phyloP scores from a whole-genome alignment of 2,888 invertebrate species.

The Campoletis raptor region DNA sequence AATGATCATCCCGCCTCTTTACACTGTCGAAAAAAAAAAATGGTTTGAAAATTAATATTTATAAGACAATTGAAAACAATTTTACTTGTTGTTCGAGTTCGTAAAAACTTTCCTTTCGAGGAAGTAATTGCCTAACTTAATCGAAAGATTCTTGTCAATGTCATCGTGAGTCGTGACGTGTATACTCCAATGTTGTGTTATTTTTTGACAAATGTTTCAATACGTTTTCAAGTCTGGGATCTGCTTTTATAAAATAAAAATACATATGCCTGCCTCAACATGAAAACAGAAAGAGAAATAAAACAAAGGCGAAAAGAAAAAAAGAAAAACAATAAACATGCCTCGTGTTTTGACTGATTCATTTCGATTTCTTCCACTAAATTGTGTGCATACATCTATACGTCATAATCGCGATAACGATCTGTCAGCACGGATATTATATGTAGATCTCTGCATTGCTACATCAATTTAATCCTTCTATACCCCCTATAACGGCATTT shows the following conservation, averaged over 20 bases:
- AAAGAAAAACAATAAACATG: conserved; percentile 36
- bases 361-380: conserved; percentile 36
- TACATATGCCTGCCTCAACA: conserved; percentile 35
- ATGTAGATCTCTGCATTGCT: conserved; percentile 25
- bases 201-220: conserved; percentile 58
- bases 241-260: conserved; percentile 55
- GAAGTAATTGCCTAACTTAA: conserved; percentile 7
- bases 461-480: conserved; percentile 35
- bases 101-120: not conserved
- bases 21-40: not conserved
- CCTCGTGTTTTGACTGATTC: conserved; percentile 56
- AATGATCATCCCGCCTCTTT: not conserved
- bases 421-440: conserved; percentile 26
- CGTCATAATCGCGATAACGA: conserved; percentile 49
- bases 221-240: conserved; percentile 51
- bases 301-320: conserved; percentile 8
- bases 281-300: conserved; percentile 22
- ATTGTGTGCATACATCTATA: not conserved
- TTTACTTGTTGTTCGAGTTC: not conserved
- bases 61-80: not conserved
- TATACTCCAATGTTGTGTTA: conserved; percentile 43
- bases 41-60: not conserved
- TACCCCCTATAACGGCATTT: conserved; percentile 51
- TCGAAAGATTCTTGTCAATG: conserved; percentile 48
- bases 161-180: conserved; percentile 55